Percentiles rank a stretch among this genome's conserved stretches.
phyloP scores from a whole-genome alignment of 2,888 invertebrate species.

The Amblyteles armatorius region DNA sequence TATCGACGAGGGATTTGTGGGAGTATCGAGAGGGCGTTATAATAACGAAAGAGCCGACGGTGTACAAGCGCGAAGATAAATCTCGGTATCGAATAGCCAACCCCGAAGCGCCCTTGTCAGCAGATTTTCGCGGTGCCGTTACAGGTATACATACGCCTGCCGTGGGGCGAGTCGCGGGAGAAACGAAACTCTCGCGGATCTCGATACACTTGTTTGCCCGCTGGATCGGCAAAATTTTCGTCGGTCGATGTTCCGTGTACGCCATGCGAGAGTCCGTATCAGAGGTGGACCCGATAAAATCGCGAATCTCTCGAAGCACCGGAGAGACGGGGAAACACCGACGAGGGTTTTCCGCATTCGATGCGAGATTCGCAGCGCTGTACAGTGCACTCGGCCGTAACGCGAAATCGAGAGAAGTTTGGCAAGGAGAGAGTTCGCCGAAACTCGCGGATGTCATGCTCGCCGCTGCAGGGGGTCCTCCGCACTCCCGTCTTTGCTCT shows the following conservation, averaged over 20 bases:
- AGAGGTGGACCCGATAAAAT: slow-evolving; percentile 54
- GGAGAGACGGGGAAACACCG: slow-evolving; percentile 24
- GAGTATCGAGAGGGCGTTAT: slow-evolving; percentile 26
- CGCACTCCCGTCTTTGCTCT: not conserved
- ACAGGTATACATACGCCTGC: slow-evolving; percentile 1
- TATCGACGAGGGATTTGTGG: slow-evolving; percentile 41
- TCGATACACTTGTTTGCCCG: slow-evolving; percentile 66
- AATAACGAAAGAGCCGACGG: slow-evolving; percentile 52
- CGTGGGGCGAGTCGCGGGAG: slow-evolving; percentile 33
- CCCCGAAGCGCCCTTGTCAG: slow-evolving; percentile 62
- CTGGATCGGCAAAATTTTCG: slow-evolving; percentile 67
- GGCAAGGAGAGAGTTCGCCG: slow-evolving; percentile 51
- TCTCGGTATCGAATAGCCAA: slow-evolving; percentile 66
- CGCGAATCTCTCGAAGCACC: slow-evolving; percentile 3
- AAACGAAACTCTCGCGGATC: slow-evolving; percentile 40
- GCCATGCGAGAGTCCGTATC: slow-evolving; percentile 1
- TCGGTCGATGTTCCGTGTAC: slow-evolving; percentile 1
- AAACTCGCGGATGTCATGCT: slow-evolving; percentile 37
- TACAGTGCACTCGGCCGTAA: slow-evolving; percentile 51
- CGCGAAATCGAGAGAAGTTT: slow-evolving; percentile 57
- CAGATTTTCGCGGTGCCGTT: slow-evolving; percentile 56
- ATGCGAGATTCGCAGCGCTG: slow-evolving; percentile 6
- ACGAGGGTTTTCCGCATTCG: not conserved
- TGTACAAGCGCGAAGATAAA: slow-evolving; percentile 66
- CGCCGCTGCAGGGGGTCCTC: not conserved